Evolutionary conservation across 1,140 invertebrate genomes (phyloP).

Genomic region (Bombus picipes): DNA sequence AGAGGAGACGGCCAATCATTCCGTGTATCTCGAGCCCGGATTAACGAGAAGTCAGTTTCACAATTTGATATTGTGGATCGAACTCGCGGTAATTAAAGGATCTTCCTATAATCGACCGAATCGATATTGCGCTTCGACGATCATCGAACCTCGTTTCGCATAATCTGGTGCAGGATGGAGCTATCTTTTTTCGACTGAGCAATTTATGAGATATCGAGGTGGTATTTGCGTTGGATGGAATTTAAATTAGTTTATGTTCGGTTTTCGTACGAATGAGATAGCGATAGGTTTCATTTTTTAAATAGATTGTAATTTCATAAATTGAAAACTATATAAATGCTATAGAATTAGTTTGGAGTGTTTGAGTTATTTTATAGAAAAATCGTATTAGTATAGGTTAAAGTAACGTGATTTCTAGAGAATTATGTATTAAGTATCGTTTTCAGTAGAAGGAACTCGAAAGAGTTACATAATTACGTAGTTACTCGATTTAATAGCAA

Average conservation of each 20-base stretch:
- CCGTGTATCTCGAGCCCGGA: conserved; percentile 25
- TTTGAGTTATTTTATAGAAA: neutral
- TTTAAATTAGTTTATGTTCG: neutral
- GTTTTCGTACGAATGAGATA: neutral
- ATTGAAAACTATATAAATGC: neutral
- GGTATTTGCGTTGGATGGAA: neutral
- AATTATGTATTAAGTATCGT: neutral
- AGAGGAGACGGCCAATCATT: conserved; percentile 23
- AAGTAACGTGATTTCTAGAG: neutral
- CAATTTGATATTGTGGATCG: conserved; percentile 16
- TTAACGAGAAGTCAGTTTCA: conserved; percentile 40
- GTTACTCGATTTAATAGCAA: rapidly evolving
- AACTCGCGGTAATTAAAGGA: conserved; percentile 23
- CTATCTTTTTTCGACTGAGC: neutral
- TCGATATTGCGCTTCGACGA: neutral
- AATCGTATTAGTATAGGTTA: neutral
- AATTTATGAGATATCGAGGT: neutral
- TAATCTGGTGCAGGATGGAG: no score
- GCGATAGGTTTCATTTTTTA: neutral
- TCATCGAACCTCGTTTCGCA: neutral
- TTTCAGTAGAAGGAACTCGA: neutral
- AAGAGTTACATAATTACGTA: neutral
- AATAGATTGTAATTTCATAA: neutral
- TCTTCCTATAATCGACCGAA: conserved; percentile 21
- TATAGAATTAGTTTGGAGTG: neutral